Evolutionary conservation across 1,140 invertebrate species (phyloP), one percentile per base, ranked within the genome.

Genomic region (Ectropis grisescens): DNA sequence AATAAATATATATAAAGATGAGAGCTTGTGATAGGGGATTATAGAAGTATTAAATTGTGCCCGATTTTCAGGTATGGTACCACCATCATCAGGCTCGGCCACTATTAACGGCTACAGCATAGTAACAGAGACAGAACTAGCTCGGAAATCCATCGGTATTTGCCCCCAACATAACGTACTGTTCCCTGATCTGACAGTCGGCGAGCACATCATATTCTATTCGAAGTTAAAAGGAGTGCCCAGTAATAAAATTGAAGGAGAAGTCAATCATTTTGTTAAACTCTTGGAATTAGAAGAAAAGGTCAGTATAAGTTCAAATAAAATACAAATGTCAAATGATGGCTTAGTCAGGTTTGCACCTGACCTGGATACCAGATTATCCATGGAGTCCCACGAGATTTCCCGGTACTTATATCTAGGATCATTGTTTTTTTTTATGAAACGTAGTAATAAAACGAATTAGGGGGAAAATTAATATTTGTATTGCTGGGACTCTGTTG

Each of bases 161-260:
- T 99, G 97, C 79, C 96, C 97, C 8, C 97, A 99, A 72, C 94
- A 98, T 69, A 95, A 98, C 80, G 91, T 98, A 26, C 85, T 98
- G 4, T 97, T 98, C 70, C 90, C 94, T 13, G 90, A 94, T 57
- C 83, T 98, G 29, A 97, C 92, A 12, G 95, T 98, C 0, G 84
- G 87, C 11, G 93, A 99, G 71, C 96, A 98, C 74, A 86, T 98
- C 5, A 82, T 89, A 43, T 97, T 98, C 78, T 98, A 94, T 74
- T 90, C 90, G 48, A 80, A 88, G 64, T 83, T 93, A 68, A 88
- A 88, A 89, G 95, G 87, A 25, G 88, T 93, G 34, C 71, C 85
- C 29, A 61, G 76, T 46, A 75, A 48, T 2, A 71, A 80, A 33
- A 58, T 86, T n/a, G 28, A 76, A 1, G 51, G 64, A 0, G 87